phyloP scores from a whole-genome alignment of 2,797 vertebrate genomes.

The Halcyon smyrnensis region DNA sequence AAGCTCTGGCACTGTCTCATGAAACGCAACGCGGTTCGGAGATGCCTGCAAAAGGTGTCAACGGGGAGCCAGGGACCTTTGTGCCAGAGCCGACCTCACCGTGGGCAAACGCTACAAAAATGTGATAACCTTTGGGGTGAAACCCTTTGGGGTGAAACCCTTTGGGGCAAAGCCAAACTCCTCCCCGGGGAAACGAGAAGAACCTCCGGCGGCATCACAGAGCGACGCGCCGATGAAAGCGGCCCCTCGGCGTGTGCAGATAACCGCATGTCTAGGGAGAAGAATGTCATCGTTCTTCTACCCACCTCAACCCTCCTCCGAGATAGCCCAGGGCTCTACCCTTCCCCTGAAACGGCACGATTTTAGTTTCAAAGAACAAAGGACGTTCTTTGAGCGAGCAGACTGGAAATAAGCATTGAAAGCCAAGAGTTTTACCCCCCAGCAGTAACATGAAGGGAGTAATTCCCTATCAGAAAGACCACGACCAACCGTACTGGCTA shows the following conservation, averaged over 20 bases:
- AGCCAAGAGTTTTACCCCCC: neutral
- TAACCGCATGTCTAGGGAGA: neutral
- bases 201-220: neutral
- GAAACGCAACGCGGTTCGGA: fast-evolving
- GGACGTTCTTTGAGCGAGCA: neutral
- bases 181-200: neutral
- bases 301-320: conserved; percentile 37
- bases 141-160: neutral
- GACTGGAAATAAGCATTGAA: neutral
- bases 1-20: neutral
- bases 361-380: conserved; percentile 17
- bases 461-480: neutral
- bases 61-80: neutral
- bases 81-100: neutral
- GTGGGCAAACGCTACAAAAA: neutral
- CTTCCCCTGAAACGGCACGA: neutral
- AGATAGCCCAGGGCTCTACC: neutral
- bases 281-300: conserved; percentile 62
- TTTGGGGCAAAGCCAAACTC: neutral
- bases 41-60: neutral
- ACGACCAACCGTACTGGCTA: fast-evolving
- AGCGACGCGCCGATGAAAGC: neutral
- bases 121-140: neutral
- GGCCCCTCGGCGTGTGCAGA: neutral
- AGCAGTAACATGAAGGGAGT: neutral